Base-by-base conservation (phyloP, 2,888 invertebrate species). In the Sipunculus nudus region DNA sequence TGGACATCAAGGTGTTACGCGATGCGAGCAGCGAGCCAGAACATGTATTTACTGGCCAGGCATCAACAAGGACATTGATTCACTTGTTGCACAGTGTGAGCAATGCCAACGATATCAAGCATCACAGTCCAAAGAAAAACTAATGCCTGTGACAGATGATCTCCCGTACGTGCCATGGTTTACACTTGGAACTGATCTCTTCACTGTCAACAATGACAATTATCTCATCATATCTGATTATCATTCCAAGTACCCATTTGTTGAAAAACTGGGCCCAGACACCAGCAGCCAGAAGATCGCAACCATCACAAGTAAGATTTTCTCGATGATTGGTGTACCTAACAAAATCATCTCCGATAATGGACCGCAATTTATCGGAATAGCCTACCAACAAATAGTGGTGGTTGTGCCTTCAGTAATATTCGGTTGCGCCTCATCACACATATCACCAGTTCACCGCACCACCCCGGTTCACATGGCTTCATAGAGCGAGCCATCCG, bases 11-110 rank as follows among this genome's bases (percentile, higher is more conserved):
- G 58, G 58, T 19, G 32, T 58, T n/a, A 56, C 54, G 32, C 61
- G 58, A 43, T 52, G 58, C 23, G 48, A 47, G 10, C 40, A 49
- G 19, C 43, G 46, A 13, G 63, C 63, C 8, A 26, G 47, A 35
- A 47, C 47, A 40, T 45, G 19, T 21, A 50, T 66, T 4, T 64
- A 31, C 29, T 64, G 66, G 63, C 45, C 50, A 23, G 49, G 54
- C 16, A 61, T 66, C 29, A 66, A 64, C 54, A 46, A 50, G 29
- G 58, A 57, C 46, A 66, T 66, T 19, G 53, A 48, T n/a, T 21
- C 43, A 21, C 28, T 41, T 21, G 25, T 48, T 13, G 31, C 21
- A 16, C 13, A 23, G 5, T 56, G 49, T 38, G 25, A n/a, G 6
- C 58, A 19, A 6, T 57, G 63, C 41, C 58, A 64, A 26, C 43